Evolutionary conservation across 2,888 invertebrate species (phyloP).

Genomic region (Saturnia japonica): DNA sequence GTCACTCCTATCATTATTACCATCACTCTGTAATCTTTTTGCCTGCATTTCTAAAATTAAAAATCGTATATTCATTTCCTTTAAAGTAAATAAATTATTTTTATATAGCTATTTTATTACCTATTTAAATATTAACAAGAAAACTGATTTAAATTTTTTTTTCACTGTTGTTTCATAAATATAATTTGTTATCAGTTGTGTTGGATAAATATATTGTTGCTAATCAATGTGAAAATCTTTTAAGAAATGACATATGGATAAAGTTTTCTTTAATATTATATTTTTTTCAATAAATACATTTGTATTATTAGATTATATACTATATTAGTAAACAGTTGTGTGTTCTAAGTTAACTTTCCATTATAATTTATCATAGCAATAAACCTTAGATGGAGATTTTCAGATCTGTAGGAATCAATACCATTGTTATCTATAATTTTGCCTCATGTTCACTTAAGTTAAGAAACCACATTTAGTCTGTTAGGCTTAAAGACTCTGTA

Average conservation of each 20-base stretch:
- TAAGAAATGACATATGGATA: not conserved
- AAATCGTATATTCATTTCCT: not conserved
- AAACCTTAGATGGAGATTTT: no score
- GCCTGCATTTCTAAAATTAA: constrained; percentile 83
- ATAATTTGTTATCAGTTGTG: no score
- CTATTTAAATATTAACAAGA: no score
- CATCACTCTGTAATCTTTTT: constrained; percentile 85
- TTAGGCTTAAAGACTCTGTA: not conserved
- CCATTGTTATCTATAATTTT: no score
- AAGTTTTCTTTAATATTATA: not conserved
- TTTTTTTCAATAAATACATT: not conserved
- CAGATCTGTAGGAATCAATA: no score
- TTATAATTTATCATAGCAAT: no score
- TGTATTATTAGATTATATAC: not conserved
- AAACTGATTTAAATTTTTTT: no score
- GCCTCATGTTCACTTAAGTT: no score
- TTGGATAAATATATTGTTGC: no score
- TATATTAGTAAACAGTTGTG: no score
- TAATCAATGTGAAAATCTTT: not conserved
- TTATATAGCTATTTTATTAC: not conserved
- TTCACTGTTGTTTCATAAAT: no score
- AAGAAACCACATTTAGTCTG: not conserved
- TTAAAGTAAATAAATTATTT: not conserved
- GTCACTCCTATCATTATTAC: constrained; percentile 80
- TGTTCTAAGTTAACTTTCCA: no score